phyloP scores from a whole-genome alignment of 2,797 vertebrate genomes.

The Salmo trutta region DNA sequence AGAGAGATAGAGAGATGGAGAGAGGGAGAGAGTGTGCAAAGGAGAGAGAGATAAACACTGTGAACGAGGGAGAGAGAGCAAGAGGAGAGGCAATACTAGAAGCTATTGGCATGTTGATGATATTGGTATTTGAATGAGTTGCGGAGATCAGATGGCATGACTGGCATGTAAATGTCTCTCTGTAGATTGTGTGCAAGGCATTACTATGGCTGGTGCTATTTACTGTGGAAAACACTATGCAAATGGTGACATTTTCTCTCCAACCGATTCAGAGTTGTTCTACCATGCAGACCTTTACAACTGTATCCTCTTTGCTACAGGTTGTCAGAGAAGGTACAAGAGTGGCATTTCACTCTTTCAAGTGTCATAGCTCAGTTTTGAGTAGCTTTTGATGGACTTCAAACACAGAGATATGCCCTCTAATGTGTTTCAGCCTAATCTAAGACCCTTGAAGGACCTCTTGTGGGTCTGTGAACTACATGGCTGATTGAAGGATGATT shows the following conservation, averaged over 20 bases:
- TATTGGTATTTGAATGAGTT: conserved; percentile 50
- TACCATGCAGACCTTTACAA: conserved; percentile 52
- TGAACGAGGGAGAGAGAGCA: conserved; percentile 21
- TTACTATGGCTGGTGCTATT: conserved; percentile 54
- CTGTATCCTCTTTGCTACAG: conserved; percentile 28
- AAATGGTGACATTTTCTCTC: conserved; percentile 66
- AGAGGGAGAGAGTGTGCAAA: not conserved
- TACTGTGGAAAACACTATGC: conserved; percentile 59
- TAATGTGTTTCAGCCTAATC: conserved; percentile 42
- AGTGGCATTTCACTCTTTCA: conserved; percentile 50
- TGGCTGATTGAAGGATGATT: conserved; percentile 29
- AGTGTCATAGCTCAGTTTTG: conserved; percentile 21
- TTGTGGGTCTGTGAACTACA: conserved; percentile 33
- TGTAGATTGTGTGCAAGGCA: conserved; percentile 37
- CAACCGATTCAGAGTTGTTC: conserved; percentile 40
- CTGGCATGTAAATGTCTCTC: conserved; percentile 50
- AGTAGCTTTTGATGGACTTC: conserved; percentile 48
- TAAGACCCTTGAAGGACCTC: conserved; percentile 48
- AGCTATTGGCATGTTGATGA: conserved; percentile 41
- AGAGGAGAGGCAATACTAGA: conserved; percentile 22
- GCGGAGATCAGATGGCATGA: conserved; percentile 45
- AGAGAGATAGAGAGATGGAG: conserved; percentile 25
- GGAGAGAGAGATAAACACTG: conserved; percentile 12
- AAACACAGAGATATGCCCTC: conserved; percentile 48
- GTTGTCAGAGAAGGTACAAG: conserved; percentile 36